Evolutionary conservation across 1,140 invertebrate species (phyloP).

Genomic region (Nymphalis io): DNA sequence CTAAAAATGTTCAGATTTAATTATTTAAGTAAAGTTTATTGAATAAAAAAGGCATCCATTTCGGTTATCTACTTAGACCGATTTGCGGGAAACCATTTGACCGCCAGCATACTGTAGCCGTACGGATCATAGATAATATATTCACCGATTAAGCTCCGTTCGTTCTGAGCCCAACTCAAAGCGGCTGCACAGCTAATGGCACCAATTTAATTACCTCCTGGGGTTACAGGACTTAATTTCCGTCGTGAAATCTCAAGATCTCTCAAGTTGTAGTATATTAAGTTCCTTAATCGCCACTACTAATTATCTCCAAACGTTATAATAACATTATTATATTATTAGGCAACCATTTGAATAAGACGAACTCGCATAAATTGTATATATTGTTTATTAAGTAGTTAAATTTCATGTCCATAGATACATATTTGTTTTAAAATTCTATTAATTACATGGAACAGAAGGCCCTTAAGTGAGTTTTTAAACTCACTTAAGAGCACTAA

Average conservation of each 20-base stretch:
- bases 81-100: slow-evolving; percentile 40
- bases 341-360: background rate
- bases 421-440: no score
- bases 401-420: no score
- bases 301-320: slow-evolving; percentile 30
- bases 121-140: slow-evolving; percentile 50
- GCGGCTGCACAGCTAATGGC: slow-evolving; percentile 49
- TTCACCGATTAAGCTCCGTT: slow-evolving; percentile 51
- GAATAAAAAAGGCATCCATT: slow-evolving; percentile 15
- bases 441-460: background rate
- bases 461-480: background rate
- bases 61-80: slow-evolving; percentile 40
- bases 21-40: background rate
- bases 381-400: background rate
- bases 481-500: slow-evolving; percentile 15
- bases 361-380: background rate
- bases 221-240: slow-evolving; percentile 58
- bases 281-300: slow-evolving; percentile 44
- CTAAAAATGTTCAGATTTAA: background rate
- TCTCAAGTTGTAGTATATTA: slow-evolving; percentile 50
- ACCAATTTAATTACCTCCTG: slow-evolving; percentile 53
- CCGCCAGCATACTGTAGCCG: slow-evolving; percentile 32
- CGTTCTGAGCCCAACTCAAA: slow-evolving; percentile 41
- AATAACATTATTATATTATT: slow-evolving; percentile 13
- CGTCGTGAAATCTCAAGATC: slow-evolving; percentile 52